Conservation (phyloP, 2,888 invertebrate species). For the Cosmorhoe ocellata region DNA sequence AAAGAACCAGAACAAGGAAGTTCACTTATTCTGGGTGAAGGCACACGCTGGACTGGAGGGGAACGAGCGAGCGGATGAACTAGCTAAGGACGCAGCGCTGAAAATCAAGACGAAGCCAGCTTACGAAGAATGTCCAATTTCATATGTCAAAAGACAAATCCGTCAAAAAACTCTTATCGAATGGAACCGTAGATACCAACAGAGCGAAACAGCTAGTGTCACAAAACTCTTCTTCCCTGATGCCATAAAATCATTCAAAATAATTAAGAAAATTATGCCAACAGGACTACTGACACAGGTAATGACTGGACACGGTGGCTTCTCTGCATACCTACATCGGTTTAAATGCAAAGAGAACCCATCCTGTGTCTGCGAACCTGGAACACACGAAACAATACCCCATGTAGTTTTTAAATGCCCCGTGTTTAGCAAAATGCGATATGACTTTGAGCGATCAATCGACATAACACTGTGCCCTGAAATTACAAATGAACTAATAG, state of each 20-base stretch:
- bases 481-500: neutral
- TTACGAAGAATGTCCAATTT: conserved; percentile 9
- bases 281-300: neutral
- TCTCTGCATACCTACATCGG: neutral
- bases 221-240: conserved; percentile 16
- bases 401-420: conserved; percentile 2
- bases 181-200: conserved; percentile 6
- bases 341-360: conserved; percentile 8
- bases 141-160: conserved; percentile 8
- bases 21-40: conserved; percentile 9
- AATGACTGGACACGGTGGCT: neutral
- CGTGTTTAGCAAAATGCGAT: neutral
- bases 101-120: neutral
- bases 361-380: conserved; percentile 10
- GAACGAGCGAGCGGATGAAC: conserved; percentile 14
- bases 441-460: neutral
- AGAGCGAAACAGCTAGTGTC: neutral
- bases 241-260: neutral
- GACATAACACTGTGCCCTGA: neutral
- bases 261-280: neutral
- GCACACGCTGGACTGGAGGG: conserved; percentile 17
- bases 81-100: conserved; percentile 14
- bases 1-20: neutral
- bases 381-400: neutral
- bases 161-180: neutral